phyloP scores from a whole-genome alignment of 2,113 vertebrate species.

The Cettia cetti region DNA sequence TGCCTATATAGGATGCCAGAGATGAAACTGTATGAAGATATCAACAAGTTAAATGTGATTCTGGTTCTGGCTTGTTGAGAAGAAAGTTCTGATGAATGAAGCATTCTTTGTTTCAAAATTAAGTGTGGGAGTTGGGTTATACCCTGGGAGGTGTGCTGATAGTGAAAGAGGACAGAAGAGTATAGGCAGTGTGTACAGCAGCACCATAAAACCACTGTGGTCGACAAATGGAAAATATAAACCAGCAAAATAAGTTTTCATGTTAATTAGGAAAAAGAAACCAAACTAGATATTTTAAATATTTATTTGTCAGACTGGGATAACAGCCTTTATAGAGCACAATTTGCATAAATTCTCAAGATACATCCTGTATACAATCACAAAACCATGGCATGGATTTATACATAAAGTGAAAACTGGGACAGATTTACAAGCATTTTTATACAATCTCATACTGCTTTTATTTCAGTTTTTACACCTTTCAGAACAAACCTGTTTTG shows the following conservation, averaged over 20 bases:
- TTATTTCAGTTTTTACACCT: conserved; percentile 81
- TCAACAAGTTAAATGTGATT: background rate
- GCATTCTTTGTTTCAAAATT: background rate
- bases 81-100: background rate
- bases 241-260: background rate
- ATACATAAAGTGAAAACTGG: conserved; percentile 92
- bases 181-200: background rate
- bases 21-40: background rate
- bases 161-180: background rate
- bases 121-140: background rate
- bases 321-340: conserved; percentile 93
- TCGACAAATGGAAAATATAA: background rate
- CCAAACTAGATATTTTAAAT: conserved; percentile 78
- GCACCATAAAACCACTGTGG: background rate
- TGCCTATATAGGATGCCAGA: background rate
- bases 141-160: background rate
- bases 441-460: conserved; percentile 83
- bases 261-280: background rate
- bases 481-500: conserved; percentile 61
- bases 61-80: background rate
- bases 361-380: conserved; percentile 96
- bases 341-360: conserved; percentile 92
- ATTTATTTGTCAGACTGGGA: conserved; percentile 93
- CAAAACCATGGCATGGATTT: conserved; percentile 93
- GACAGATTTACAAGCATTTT: conserved; percentile 94